These are phyloP conservation scores for Brachionus rubens DNA, from an alignment of 1,140 invertebrate species.

Conservation along the genomic window DNA sequence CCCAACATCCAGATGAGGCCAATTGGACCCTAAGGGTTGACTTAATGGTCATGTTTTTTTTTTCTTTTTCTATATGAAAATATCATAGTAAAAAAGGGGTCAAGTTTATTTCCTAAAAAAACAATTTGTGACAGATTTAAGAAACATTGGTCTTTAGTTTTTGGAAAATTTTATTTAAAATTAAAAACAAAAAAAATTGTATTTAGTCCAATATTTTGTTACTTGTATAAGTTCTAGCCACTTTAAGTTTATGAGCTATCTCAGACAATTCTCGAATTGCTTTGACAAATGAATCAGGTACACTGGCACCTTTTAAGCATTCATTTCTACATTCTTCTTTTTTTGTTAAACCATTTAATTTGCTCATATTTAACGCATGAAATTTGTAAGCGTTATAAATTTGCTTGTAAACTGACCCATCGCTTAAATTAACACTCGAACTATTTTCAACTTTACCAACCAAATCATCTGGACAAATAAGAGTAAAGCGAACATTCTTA, in stretches of 20 bases:
- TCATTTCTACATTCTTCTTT: conserved; percentile 23
- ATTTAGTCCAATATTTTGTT: conserved; percentile 21
- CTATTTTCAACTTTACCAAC: conserved; percentile 46
- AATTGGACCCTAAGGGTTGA: too few relatives aligned
- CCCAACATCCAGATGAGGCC: too few relatives aligned
- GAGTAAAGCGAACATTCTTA: conserved; percentile 43
- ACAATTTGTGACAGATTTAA: too few relatives aligned
- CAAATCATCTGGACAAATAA: conserved; percentile 47
- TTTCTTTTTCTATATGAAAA: too few relatives aligned
- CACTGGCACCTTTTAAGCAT: conserved; percentile 26
- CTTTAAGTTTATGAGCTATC: conserved; percentile 27
- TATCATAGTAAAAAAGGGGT: too few relatives aligned
- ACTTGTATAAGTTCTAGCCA: conserved; percentile 9
- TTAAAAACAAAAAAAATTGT: background rate
- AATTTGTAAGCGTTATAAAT: conserved; percentile 19
- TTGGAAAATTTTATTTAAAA: too few relatives aligned
- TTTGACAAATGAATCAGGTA: conserved; percentile 32
- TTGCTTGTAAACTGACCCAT: background rate
- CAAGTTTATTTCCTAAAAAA: too few relatives aligned
- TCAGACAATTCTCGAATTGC: conserved; percentile 2
- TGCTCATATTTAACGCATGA: conserved; percentile 1
- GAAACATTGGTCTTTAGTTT: too few relatives aligned
- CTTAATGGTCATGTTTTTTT: too few relatives aligned
- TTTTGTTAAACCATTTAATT: conserved; percentile 1
- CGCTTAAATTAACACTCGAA: background rate